These are phyloP conservation scores for Craniophora ligustri DNA, from an alignment of 2,888 invertebrate species.

Conservation along the genomic window DNA sequence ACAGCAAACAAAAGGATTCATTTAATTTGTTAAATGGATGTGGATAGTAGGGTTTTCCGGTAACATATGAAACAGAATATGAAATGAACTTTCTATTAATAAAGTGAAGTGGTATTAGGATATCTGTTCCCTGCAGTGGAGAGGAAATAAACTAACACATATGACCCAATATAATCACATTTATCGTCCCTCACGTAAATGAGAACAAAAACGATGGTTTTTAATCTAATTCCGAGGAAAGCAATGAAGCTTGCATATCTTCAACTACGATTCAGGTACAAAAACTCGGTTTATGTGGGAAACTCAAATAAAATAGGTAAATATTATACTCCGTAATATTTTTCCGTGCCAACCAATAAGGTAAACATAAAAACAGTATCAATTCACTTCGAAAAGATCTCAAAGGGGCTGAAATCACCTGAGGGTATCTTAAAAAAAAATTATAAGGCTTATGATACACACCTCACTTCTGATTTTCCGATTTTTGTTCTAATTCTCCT, in stretches of 20 bases:
- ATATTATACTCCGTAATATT: slow-evolving; percentile 4
- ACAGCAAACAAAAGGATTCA: slow-evolving; percentile 1
- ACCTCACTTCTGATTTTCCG: neutral
- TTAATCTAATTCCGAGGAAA: too few relatives aligned
- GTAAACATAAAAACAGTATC: neutral
- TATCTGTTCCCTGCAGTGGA: too few relatives aligned
- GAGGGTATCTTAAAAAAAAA: slow-evolving; percentile 1
- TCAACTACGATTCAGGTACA: too few relatives aligned
- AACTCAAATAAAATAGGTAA: neutral
- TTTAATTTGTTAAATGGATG: slow-evolving; percentile 7
- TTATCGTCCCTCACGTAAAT: too few relatives aligned
- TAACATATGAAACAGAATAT: neutral
- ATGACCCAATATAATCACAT: too few relatives aligned
- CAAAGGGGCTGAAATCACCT: slow-evolving; percentile 3
- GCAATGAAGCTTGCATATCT: too few relatives aligned
- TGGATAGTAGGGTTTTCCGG: neutral
- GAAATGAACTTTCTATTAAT: too few relatives aligned
- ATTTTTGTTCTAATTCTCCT: too few relatives aligned
- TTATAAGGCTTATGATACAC: neutral
- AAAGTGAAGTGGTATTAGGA: too few relatives aligned
- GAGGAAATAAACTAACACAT: too few relatives aligned
- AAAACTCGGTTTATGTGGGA: too few relatives aligned
- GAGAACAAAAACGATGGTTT: too few relatives aligned
- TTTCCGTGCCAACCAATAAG: neutral
- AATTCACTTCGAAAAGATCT: neutral